A percentile compares a stretch with the other conserved stretches of the same genome.
Conservation (phyloP, 2,797 vertebrate genomes). For the Phyllotis vaccarum region DNA sequence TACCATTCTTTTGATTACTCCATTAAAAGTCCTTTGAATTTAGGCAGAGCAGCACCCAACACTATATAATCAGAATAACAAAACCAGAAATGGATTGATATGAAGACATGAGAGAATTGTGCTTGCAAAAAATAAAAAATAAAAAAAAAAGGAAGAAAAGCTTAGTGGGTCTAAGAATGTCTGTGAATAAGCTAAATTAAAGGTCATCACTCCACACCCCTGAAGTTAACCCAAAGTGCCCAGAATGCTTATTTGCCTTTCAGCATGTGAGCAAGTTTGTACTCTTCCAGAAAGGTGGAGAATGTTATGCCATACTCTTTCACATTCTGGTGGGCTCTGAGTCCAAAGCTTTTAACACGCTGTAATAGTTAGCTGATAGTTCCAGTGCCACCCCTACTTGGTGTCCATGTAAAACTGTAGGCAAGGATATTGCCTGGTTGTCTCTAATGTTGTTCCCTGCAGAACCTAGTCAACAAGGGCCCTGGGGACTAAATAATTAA, state of each 20-base stretch:
- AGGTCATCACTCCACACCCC: constrained; percentile 27
- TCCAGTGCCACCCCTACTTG: no score
- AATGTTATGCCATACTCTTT: neutral
- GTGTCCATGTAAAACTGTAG: neutral
- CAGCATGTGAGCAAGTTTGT: constrained; percentile 2
- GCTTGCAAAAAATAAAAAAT: neutral
- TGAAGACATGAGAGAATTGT: constrained; percentile 51
- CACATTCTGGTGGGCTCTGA: neutral
- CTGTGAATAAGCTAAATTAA: constrained; percentile 24
- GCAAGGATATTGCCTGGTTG: neutral
- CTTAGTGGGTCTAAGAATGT: neutral
- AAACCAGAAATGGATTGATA: constrained; percentile 52
- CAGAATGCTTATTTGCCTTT: constrained; percentile 26
- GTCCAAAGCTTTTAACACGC: neutral
- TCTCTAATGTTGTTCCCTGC: neutral
- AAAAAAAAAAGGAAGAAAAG: neutral
- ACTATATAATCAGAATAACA: constrained; percentile 31
- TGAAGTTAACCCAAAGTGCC: constrained; percentile 16
- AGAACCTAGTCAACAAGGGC: neutral
- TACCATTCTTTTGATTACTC: constrained; percentile 17
- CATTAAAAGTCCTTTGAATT: constrained; percentile 32
- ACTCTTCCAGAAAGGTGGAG: neutral
- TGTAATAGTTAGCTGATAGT: neutral
- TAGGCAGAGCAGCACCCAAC: constrained; percentile 32
- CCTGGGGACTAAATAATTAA: neutral